Evolutionary conservation across 2,113 vertebrate genomes (phyloP), one percentile per base, ranked within the genome.

Genomic region (Myxocyprinus asiaticus): DNA sequence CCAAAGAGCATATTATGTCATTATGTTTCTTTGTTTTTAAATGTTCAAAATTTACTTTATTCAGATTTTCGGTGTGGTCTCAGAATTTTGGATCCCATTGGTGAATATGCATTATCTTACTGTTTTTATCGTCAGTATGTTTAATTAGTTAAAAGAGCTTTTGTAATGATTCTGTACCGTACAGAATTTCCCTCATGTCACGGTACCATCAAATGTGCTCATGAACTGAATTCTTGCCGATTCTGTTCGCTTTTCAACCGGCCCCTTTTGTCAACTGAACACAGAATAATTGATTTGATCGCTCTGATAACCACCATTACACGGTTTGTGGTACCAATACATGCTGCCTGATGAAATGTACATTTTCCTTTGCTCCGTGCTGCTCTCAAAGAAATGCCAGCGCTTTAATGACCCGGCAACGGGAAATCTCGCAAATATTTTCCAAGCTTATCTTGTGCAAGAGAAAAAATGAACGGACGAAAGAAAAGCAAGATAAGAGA

Each of bases 401-500:
- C 74, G 81, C 81, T 82, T 79, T 85, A 88, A 85, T 88, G 90
- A 90, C 89, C 84, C 58, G 67, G 71, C 81, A 87, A 66, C 86
- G 72, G 86, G 92, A 82, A 90, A 85, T 77, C 84, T 84, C 80
- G 76, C 90, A 91, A 78, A 87, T 85, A 83, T 91, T 93, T 93
- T 88, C 88, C 80, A 88, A 88, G 15, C 22, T 33, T 33, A 33
- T 33, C 1, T 33, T 33, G 22, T 3, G 22, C 87, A 80, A 47
- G 61, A 65, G 14, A 55, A 77, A 67, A 72, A 76, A 64, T 3
- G 1, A 33, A 33, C 22, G 22, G 22, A 33, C 22, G 22, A 33
- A 79, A 22, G 51, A 83, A 89, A 90, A 88, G 86, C 85, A 48
- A 90, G 91, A 93, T 93, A 88, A 93, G 88, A 94, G 88, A 85